Evolutionary conservation across 2,888 invertebrate species (phyloP).

Genomic region (Xestia c-nigrum): DNA sequence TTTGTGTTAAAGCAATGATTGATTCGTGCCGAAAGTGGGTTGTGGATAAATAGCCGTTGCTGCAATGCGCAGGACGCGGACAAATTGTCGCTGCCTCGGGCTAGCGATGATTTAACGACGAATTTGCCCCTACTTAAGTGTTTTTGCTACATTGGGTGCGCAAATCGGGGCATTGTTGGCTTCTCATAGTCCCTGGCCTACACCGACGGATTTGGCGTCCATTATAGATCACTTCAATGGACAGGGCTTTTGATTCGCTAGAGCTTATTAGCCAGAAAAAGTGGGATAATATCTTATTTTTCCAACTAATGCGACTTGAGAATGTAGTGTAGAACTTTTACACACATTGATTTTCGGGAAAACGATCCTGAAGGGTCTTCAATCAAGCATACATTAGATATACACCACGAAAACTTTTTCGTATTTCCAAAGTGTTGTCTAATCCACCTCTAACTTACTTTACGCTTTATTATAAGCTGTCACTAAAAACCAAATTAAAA

Average conservation of each 20-base stretch:
- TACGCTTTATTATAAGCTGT: background rate
- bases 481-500: constrained; percentile 13
- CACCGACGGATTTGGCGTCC: background rate
- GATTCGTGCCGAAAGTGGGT: constrained; percentile 67
- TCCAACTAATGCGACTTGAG: too few species aligned
- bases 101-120: constrained; percentile 71
- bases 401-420: background rate
- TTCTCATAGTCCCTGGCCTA: background rate
- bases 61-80: constrained; percentile 61
- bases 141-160: constrained; percentile 45
- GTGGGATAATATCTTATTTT: background rate
- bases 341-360: background rate
- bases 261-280: background rate
- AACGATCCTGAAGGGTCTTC: background rate
- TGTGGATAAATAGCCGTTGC: constrained; percentile 64
- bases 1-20: constrained; percentile 76
- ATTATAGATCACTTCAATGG: background rate
- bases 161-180: constrained; percentile 8
- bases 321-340: background rate
- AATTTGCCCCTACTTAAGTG: constrained; percentile 70
- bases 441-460: background rate
- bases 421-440: background rate
- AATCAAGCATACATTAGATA: background rate
- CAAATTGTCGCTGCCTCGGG: constrained; percentile 70
- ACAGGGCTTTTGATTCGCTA: background rate